These are phyloP conservation scores for Sesia apiformis DNA, from an alignment of 2,888 invertebrate genomes.

Conservation along the genomic window DNA sequence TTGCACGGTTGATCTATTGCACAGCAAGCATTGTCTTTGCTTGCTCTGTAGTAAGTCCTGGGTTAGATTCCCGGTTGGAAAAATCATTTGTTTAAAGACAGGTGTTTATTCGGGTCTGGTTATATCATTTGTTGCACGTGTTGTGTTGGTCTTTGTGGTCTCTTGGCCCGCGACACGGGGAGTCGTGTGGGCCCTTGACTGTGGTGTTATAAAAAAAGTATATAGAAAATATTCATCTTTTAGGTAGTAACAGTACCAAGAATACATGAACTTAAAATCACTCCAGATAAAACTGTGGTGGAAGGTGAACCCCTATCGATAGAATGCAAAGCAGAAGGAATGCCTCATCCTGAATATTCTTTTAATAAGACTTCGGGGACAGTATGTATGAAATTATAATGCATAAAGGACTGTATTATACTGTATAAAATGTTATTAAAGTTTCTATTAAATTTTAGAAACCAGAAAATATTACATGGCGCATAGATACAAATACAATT, in stretches of 20 bases:
- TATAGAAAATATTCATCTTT: constrained; percentile 2
- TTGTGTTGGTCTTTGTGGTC: too few species aligned
- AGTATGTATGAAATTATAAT: constrained; percentile 14
- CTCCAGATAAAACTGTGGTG: constrained; percentile 24
- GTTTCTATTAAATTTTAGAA: neutral
- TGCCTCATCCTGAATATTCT: constrained; percentile 36
- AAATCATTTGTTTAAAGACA: too few species aligned
- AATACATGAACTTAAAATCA: constrained; percentile 24
- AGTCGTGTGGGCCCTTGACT: too few species aligned
- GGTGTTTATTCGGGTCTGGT: too few species aligned
- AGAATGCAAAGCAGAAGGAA: constrained; percentile 42
- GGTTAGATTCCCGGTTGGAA: too few species aligned
- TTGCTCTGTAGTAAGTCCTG: too few species aligned
- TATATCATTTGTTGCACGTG: too few species aligned
- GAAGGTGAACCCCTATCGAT: constrained; percentile 30
- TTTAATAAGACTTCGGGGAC: constrained; percentile 36
- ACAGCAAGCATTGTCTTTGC: too few species aligned
- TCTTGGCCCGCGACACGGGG: too few species aligned
- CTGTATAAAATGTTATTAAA: neutral
- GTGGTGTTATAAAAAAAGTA: neutral
- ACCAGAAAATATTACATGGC: constrained; percentile 23
- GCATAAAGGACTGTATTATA: constrained; percentile 1
- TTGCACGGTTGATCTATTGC: too few species aligned
- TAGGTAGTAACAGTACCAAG: constrained; percentile 42
- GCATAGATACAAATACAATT: constrained; percentile 29